Conservation (phyloP, 2,888 invertebrate genomes). For the Mesorhabditis belari region DNA sequence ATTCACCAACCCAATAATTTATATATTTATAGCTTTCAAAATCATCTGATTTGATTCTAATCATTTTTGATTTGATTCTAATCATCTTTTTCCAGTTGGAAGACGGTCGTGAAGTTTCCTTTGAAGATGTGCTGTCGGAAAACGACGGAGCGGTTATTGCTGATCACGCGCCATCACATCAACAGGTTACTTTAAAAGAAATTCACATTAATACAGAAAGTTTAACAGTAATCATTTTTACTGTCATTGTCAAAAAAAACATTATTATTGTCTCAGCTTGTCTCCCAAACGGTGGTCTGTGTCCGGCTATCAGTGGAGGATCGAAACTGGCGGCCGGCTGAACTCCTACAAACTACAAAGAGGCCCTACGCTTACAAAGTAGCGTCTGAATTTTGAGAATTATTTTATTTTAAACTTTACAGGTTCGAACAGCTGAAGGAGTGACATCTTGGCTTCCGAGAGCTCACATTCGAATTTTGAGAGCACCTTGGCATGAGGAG, state of each 20-base stretch:
- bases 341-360: not conserved
- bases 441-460: slow-evolving; percentile 67
- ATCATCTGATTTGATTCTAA: too few relatives aligned
- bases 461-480: slow-evolving; percentile 78
- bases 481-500: slow-evolving; percentile 95
- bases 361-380: not conserved
- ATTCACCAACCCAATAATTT: too few relatives aligned
- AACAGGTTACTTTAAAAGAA: slow-evolving; percentile 4
- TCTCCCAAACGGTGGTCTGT: not conserved
- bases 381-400: not conserved
- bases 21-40: too few relatives aligned
- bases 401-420: not conserved
- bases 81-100: slow-evolving; percentile 19
- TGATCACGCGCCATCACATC: slow-evolving; percentile 33
- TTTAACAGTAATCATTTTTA: too few relatives aligned
- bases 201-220: not conserved
- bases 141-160: slow-evolving; percentile 25
- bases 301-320: too few relatives aligned
- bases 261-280: not conserved
- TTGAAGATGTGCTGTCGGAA: slow-evolving; percentile 17
- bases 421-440: slow-evolving; percentile 11
- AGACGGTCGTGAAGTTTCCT: slow-evolving; percentile 21
- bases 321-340: not conserved
- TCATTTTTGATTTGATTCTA: too few relatives aligned
- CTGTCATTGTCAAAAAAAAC: too few relatives aligned